Evolutionary conservation across 1,140 invertebrate species (phyloP), one percentile per base, ranked within the genome.

Genomic region (Frieseomelitta varia): DNA sequence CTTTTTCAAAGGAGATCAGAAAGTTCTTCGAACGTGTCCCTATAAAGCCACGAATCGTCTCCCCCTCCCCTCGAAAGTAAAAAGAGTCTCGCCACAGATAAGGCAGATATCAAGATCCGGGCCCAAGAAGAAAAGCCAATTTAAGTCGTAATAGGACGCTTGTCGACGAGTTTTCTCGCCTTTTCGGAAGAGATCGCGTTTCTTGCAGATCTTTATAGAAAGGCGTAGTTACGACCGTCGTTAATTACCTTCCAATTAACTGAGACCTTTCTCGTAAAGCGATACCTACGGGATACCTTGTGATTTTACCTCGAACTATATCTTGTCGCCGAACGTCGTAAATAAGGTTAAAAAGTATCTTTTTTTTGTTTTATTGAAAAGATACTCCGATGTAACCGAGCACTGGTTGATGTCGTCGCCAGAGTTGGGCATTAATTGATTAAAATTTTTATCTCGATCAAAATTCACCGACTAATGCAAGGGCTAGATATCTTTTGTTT

Each of bases 191-290:
- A 21, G 51, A 58, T 39, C 30, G 21, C 61, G 63, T 4, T 67
- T 34, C 30, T 61, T 14, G 58, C 56, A 34, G 79, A 87, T 82
- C 81, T 56, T 82, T 68, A 75, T 67, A 68, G 71, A 67, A 76
- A 77, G 63, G 21, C 24, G 61, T 30, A n/a, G 58, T 81, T 72
- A 75, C 74, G 65, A 67, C 12, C 55, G 30, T 6, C 27, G 73
- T 85, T 87, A 78, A 87, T 87, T 81, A 87, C 53, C 78, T 73
- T 67, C 67, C 81, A 86, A 86, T 84, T 84, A 85, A 71, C 55
- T 58, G 72, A 10, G 15, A n/a, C 8, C 69, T 34, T 34, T 4
- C 4, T n/a, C 27, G 8, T 2, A n/a, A 69, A 24, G 8, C 17
- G 24, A 47, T 19, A 55, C 12, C 12, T 14, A 24, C 10, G 47